Evolutionary conservation across 2,888 invertebrate genomes (phyloP).

Genomic region (Melikaiella ostensackeni): DNA sequence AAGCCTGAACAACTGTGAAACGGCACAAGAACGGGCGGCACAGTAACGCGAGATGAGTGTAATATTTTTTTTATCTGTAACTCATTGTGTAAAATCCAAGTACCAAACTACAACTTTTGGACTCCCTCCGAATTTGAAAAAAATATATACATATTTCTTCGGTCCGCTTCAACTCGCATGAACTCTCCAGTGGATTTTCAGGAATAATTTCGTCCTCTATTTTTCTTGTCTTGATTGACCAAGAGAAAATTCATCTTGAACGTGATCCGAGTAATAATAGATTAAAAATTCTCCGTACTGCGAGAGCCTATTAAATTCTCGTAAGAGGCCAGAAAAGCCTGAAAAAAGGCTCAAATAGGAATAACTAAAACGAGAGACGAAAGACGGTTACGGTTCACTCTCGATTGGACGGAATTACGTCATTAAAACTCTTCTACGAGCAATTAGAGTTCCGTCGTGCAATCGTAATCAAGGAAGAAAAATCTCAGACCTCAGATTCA

Average conservation of each 20-base stretch:
- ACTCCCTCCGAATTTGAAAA: no score
- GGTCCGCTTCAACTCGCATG: no score
- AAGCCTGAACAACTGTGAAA: no score
- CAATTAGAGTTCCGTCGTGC: constrained; percentile 31
- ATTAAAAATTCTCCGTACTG: constrained; percentile 9
- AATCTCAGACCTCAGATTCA: constrained; percentile 15
- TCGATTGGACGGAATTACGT: constrained; percentile 25
- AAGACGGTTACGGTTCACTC: background rate
- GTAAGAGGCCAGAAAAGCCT: background rate
- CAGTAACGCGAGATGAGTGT: no score
- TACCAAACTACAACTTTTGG: no score
- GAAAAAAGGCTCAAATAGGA: background rate
- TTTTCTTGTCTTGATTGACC: background rate
- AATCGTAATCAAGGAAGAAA: constrained; percentile 24
- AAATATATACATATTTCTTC: no score
- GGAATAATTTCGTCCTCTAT: background rate
- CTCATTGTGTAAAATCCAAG: no score
- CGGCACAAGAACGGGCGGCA: no score
- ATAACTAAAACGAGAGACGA: constrained; percentile 10
- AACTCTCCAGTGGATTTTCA: background rate
- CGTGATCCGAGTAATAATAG: constrained; percentile 18
- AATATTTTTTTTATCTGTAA: no score
- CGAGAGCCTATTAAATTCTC: constrained; percentile 16
- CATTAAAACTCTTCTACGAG: constrained; percentile 30
- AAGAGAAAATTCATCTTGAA: constrained; percentile 16